Conservation (phyloP, 2,797 vertebrate genomes). For the Bovichtus diacanthus region DNA sequence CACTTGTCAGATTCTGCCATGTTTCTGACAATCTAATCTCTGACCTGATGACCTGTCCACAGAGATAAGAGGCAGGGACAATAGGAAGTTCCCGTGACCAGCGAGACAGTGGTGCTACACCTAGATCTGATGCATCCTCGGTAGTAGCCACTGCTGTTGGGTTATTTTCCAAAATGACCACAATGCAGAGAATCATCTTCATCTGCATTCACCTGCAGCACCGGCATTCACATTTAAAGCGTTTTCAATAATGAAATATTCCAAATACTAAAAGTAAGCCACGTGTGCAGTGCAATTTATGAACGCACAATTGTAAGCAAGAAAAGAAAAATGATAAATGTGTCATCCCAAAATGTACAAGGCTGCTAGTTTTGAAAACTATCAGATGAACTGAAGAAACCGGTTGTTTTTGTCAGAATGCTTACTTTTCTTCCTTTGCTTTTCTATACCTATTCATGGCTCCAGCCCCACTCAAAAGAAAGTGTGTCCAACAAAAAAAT, state of each 20-base stretch:
- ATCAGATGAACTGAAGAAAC: slow-evolving; percentile 12
- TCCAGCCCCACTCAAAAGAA: slow-evolving; percentile 28
- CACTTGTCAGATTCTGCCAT: slow-evolving; percentile 71
- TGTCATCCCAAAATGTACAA: not conserved
- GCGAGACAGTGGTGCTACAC: slow-evolving; percentile 4
- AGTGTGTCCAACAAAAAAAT: slow-evolving; percentile 25
- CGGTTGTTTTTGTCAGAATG: slow-evolving; percentile 6
- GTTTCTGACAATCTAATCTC: slow-evolving; percentile 78
- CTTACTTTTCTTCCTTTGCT: slow-evolving; percentile 32
- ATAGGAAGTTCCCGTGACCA: slow-evolving; percentile 53
- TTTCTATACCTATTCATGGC: slow-evolving; percentile 26
- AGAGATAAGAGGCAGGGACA: slow-evolving; percentile 69
- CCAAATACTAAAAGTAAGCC: not conserved
- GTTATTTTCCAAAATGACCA: not conserved
- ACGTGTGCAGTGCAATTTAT: not conserved
- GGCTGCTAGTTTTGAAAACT: not conserved
- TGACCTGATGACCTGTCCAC: slow-evolving; percentile 61
- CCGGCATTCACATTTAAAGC: not conserved
- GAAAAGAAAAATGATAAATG: not conserved
- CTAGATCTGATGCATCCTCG: slow-evolving; percentile 19
- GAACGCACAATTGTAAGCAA: not conserved
- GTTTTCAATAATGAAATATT: not conserved
- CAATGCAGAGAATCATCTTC: not conserved
- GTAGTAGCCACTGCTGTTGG: not conserved
- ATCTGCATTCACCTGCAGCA: slow-evolving; percentile 13